Evolutionary conservation across 2,113 vertebrate genomes (phyloP).

Genomic region (Heptranchias perlo): DNA sequence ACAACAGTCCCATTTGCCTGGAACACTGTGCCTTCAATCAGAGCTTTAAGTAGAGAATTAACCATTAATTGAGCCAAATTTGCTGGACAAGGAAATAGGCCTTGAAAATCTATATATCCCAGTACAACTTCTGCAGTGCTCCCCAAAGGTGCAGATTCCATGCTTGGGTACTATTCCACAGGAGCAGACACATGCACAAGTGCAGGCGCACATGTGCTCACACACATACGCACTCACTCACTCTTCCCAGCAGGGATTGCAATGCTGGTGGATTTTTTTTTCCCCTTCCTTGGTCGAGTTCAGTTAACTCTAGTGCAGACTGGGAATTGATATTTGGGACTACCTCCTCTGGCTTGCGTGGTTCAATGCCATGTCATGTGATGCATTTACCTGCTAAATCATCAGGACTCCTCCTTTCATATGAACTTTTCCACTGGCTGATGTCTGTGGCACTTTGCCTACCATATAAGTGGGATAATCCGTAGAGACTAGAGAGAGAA

Average conservation of each 20-base stretch:
- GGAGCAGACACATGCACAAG: neutral
- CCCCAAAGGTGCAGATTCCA: no score
- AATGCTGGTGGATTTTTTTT: neutral
- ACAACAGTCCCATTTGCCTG: neutral
- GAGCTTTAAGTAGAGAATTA: neutral
- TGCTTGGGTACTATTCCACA: neutral
- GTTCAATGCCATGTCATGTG: neutral
- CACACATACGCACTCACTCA: neutral
- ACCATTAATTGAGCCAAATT: neutral
- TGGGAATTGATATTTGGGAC: neutral
- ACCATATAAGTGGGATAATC: neutral
- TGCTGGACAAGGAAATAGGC: neutral
- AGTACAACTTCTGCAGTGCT: neutral
- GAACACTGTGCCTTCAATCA: neutral
- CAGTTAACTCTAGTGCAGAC: neutral
- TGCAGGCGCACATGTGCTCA: neutral
- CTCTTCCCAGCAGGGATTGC: neutral
- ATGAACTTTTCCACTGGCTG: neutral
- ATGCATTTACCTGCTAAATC: neutral
- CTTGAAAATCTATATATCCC: neutral
- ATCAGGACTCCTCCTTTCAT: neutral
- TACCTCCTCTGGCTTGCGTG: neutral
- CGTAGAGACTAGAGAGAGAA: neutral
- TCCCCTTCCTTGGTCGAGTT: neutral
- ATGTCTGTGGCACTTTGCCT: neutral